Conservation (phyloP, 1,140 invertebrate species). For the Diploscapter pachys region DNA sequence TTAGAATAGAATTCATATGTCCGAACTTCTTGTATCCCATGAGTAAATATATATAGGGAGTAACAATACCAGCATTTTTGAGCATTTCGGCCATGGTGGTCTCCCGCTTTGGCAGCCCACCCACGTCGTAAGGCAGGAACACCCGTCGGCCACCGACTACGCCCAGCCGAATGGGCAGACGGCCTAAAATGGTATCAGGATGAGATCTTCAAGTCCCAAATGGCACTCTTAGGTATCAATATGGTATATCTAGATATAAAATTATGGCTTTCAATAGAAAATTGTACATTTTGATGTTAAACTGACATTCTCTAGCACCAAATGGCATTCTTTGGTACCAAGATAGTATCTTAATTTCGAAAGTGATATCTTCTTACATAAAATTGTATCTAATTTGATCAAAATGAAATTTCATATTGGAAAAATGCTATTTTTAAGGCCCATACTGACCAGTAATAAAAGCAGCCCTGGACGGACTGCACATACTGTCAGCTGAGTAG, state of each 20-base stretch:
- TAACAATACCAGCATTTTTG: slow-evolving; percentile 22
- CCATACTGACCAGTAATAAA: slow-evolving; percentile 51
- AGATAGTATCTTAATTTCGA: neutral
- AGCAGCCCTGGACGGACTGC: slow-evolving; percentile 52
- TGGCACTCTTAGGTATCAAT: slow-evolving; percentile 19
- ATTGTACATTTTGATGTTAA: neutral
- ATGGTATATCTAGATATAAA: neutral
- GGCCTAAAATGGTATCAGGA: slow-evolving; percentile 25
- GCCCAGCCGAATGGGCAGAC: slow-evolving; percentile 42
- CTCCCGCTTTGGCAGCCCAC: slow-evolving; percentile 43
- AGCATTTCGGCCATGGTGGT: slow-evolving; percentile 45
- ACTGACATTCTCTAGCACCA: neutral
- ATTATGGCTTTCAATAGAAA: neutral
- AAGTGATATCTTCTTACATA: neutral
- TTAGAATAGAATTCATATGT: too few species aligned
- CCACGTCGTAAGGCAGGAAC: slow-evolving; percentile 40
- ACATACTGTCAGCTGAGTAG: slow-evolving; percentile 57
- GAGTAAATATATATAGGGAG: too few species aligned
- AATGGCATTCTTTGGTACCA: neutral
- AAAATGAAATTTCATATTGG: neutral
- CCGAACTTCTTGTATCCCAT: too few species aligned
- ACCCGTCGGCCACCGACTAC: slow-evolving; percentile 41
- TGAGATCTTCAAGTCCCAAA: slow-evolving; percentile 2
- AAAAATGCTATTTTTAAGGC: slow-evolving; percentile 1
- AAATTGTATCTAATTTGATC: neutral